phyloP scores from a whole-genome alignment of 2,797 vertebrate species.

The Gallirallus australis region DNA sequence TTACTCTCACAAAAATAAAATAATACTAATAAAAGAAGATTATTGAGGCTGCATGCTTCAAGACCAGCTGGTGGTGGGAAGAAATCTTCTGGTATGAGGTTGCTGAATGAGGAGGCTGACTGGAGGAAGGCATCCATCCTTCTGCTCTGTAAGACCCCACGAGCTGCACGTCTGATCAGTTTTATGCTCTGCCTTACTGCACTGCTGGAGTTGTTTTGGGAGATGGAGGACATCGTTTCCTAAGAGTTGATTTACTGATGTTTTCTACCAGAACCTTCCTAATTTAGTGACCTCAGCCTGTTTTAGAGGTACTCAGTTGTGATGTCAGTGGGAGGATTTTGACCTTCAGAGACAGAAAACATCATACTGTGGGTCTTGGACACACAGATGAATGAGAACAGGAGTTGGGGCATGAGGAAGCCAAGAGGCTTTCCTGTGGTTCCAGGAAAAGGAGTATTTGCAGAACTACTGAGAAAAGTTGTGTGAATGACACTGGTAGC shows the following conservation, averaged over 20 bases:
- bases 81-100: neutral
- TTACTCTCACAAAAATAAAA: neutral
- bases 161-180: neutral
- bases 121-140: neutral
- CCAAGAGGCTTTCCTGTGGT: neutral
- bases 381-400: neutral
- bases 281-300: neutral
- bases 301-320: neutral
- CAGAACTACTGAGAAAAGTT: neutral
- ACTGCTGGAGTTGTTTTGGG: neutral
- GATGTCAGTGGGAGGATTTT: neutral
- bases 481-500: neutral
- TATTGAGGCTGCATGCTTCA: neutral
- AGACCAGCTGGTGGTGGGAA: neutral
- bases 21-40: neutral
- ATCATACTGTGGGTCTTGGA: neutral
- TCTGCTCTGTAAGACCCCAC: fast-evolving
- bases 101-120: neutral
- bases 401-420: neutral
- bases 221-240: neutral
- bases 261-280: neutral
- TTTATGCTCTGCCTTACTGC: neutral
- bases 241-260: neutral
- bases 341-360: constrained; percentile 25
- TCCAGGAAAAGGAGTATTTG: neutral